These are phyloP conservation scores for Porphyrio hochstetteri DNA, from an alignment of 2,113 vertebrate species.

Conservation along the genomic window DNA sequence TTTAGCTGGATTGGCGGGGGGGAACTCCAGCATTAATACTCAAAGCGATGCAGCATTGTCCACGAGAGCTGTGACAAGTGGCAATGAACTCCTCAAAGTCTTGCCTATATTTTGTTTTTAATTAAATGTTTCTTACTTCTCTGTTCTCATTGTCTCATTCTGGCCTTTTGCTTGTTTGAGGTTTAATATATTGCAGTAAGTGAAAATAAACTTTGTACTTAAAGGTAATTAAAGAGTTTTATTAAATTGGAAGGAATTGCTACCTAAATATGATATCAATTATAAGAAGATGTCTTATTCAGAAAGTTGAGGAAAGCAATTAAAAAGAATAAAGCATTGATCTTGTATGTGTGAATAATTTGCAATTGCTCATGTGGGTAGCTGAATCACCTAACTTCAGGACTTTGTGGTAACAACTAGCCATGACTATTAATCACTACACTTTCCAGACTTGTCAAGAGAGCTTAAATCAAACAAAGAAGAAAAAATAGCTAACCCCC, in stretches of 20 bases:
- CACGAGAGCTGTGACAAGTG: not conserved
- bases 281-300: not conserved
- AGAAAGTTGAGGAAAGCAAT: not conserved
- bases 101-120: not conserved
- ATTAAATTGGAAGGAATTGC: not conserved
- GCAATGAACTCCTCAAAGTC: not conserved
- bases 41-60: not conserved
- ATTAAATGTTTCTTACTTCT: not conserved
- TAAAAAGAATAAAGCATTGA: not conserved
- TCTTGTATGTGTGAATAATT: not conserved
- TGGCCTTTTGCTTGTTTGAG: not conserved
- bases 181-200: not conserved
- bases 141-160: not conserved
- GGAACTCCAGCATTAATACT: not conserved
- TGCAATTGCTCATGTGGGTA: not conserved
- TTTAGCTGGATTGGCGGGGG: not conserved
- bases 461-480: not conserved
- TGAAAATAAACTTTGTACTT: not conserved
- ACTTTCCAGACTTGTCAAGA: not conserved
- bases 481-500: fast-evolving
- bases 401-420: not conserved
- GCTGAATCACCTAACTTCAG: not conserved
- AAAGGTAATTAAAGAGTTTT: not conserved
- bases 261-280: not conserved
- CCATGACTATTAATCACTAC: not conserved